Base-by-base conservation (phyloP, 2,888 invertebrate genomes). In the Mystacides longicornis region DNA sequence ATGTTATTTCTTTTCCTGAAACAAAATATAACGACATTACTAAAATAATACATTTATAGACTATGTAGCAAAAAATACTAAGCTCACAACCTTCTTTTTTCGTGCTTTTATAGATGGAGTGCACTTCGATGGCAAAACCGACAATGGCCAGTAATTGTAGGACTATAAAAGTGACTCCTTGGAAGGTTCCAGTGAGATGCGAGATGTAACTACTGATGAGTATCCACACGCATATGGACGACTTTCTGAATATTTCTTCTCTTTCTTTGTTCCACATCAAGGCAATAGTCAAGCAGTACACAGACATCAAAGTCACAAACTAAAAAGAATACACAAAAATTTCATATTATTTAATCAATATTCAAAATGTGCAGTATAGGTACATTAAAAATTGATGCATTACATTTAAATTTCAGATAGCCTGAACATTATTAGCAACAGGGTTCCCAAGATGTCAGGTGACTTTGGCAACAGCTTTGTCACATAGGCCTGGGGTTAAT, bases 191-290 rank as follows among this genome's bases (percentile, higher is more conserved):
- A 1, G 89, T 80, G 33, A 86, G 77, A 63, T 87, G 86, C 47
- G 91, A 86, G 11, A 87, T 64, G 66, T 86, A 90, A 62, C 89
- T 82, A 19, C 88, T 82, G 27, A 89, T 71, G 3, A 88, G 74
- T 14, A 89, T 71, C 93, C 93, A 94, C 20, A 89, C 70, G 1
- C 80, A 71, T 62, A 84, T 83, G 0, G 93, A 85, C 9, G 82
- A 80, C 50, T 83, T 77, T 42, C 85, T 81, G 66, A 89, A 86
- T 53, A 79, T 72, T 4, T 72, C 71, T 18, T 83, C 82, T 58
- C 86, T 83, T 59, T 83, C 76, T 1, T 86, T 85, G 31, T 79
- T 85, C 93, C 93, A 94, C 63, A 86, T 75, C 51, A 87, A 73
- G 61, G 83, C 81, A 1, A 93, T 80, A 47, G 85, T 73, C 20